Percentiles rank a stretch among this genome's conserved stretches.
Evolutionary conservation across 2,113 vertebrate genomes (phyloP).

Genomic region (Meles meles): DNA sequence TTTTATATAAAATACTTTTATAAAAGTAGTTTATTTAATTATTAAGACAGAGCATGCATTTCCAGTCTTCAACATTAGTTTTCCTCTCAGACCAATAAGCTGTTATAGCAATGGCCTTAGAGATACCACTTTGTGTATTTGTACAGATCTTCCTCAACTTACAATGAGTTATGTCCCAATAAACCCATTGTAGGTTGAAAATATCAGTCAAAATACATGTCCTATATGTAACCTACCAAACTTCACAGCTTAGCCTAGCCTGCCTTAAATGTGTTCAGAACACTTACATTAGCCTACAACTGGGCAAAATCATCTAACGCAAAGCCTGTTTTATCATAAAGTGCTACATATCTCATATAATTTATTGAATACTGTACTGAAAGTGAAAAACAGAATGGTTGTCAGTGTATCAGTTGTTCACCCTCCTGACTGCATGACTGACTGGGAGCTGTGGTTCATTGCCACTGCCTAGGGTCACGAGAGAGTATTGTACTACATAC

Average conservation of each 20-base stretch:
- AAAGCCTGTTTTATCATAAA: neutral
- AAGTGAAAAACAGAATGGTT: neutral
- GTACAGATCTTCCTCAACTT: neutral
- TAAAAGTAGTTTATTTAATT: no score
- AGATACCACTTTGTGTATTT: neutral
- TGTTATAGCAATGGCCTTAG: neutral
- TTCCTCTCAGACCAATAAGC: neutral
- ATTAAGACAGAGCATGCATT: neutral
- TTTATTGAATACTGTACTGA: neutral
- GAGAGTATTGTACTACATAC: neutral
- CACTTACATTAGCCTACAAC: neutral
- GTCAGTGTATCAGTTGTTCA: neutral
- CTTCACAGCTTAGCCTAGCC: neutral
- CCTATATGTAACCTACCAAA: neutral
- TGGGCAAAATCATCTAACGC: neutral
- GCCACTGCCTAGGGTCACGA: neutral
- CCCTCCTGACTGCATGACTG: neutral
- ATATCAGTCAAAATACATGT: neutral
- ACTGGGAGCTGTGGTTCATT: neutral
- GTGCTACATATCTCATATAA: neutral
- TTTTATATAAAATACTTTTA: no score
- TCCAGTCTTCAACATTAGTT: neutral
- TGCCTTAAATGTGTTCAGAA: neutral
- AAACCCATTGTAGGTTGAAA: neutral
- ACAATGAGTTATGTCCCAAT: neutral